Evolutionary conservation across 2,113 vertebrate species (phyloP).

Genomic region (Apeltes quadracus): DNA sequence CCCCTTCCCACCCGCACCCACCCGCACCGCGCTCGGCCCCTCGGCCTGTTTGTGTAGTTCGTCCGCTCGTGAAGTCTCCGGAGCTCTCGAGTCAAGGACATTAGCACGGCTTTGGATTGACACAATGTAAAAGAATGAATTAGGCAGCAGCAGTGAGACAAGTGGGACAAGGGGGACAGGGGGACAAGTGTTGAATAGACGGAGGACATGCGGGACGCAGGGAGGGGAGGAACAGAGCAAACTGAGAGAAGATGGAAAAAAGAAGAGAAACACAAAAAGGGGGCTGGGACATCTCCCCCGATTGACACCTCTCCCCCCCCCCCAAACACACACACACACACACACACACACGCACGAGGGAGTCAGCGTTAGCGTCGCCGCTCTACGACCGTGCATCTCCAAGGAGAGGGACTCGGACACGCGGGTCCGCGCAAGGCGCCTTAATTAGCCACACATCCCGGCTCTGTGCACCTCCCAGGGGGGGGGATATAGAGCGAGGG

Average conservation of each 20-base stretch:
- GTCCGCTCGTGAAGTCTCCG: conserved; percentile 39
- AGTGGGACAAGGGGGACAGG: conserved; percentile 15
- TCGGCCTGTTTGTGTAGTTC: conserved; percentile 62
- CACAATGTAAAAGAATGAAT: conserved; percentile 74
- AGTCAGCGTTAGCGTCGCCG: conserved; percentile 49
- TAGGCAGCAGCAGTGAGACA: conserved; percentile 61
- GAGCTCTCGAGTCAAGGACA: conserved; percentile 71
- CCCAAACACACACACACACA: conserved; percentile 42
- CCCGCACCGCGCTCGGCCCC: conserved; percentile 41
- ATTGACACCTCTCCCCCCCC: conserved; percentile 42
- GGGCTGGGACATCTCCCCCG: conserved; percentile 29
- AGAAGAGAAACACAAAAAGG: conserved; percentile 15
- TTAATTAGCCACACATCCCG: conserved; percentile 76
- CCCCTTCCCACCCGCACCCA: conserved; percentile 63
- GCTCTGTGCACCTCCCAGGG: conserved; percentile 49
- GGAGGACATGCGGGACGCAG: conserved; percentile 6
- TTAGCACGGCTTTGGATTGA: conserved; percentile 66
- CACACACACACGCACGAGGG: conserved; percentile 39
- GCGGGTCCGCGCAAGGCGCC: conserved; percentile 61
- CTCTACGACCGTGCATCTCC: conserved; percentile 63
- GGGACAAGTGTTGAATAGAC: conserved; percentile 30
- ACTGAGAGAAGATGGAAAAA: conserved; percentile 4
- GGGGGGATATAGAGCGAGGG: conserved; percentile 60
- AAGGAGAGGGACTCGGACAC: conserved; percentile 67
- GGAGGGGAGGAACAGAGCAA: conserved; percentile 30